Evolutionary conservation across 2,113 vertebrate genomes (phyloP).

Genomic region (western clawed frog (Xenopus tropicalis)): DNA sequence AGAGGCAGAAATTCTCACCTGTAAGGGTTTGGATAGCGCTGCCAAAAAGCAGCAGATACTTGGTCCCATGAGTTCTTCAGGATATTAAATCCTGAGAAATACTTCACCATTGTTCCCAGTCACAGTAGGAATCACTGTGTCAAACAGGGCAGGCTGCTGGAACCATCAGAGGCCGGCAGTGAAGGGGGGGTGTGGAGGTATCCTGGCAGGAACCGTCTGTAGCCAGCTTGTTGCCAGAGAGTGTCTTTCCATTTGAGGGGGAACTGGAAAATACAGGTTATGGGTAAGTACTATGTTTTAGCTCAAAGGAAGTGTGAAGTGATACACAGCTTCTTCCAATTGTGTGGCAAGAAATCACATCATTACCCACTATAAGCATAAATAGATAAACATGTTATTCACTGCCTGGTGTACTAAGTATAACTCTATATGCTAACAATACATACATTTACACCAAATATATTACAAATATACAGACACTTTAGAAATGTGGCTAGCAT

Average conservation of each 20-base stretch:
- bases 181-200: neutral
- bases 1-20: slow-evolving; percentile 67
- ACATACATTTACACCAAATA: no score
- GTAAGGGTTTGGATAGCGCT: slow-evolving; percentile 92
- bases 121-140: slow-evolving; percentile 6
- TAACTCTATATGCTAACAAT: no score
- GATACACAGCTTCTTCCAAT: no score
- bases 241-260: neutral
- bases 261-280: neutral
- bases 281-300: no score
- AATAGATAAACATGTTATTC: no score
- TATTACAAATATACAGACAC: no score
- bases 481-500: no score
- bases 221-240: slow-evolving; percentile 14
- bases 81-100: slow-evolving; percentile 77
- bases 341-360: no score
- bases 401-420: no score
- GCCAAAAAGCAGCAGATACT: slow-evolving; percentile 92
- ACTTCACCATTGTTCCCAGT: slow-evolving; percentile 84
- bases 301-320: no score
- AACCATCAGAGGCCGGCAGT: slow-evolving; percentile 23
- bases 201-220: slow-evolving; percentile 11
- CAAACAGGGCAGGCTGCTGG: slow-evolving; percentile 3
- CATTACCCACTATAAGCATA: no score
- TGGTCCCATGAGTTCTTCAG: slow-evolving; percentile 93